A percentile compares a stretch with the other conserved stretches of the same genome.
These are phyloP conservation scores for Drosophila ficusphila DNA, from an alignment of 1,140 invertebrate genomes.

Conservation along the genomic window DNA sequence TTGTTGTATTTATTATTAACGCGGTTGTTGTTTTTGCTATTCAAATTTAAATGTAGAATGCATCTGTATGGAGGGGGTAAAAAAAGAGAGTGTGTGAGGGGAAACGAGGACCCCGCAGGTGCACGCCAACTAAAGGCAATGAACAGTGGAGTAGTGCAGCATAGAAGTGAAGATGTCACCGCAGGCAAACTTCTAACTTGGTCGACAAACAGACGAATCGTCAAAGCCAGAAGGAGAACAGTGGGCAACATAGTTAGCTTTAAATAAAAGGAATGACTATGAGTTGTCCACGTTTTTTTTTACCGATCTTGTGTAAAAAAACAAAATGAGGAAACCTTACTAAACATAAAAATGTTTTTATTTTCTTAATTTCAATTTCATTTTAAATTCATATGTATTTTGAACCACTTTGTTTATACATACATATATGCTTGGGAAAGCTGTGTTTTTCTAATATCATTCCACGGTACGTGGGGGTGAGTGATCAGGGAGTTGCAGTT, in stretches of 20 bases:
- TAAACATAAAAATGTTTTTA: not conserved
- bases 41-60: slow-evolving; percentile 75
- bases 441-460: not conserved
- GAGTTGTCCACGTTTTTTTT: too few relatives aligned
- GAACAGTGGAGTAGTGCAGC: slow-evolving; percentile 67
- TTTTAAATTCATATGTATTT: too few relatives aligned
- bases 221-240: slow-evolving; percentile 5
- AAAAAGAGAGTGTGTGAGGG: slow-evolving; percentile 4
- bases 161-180: slow-evolving; percentile 62
- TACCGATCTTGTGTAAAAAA: too few relatives aligned
- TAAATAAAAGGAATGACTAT: too few relatives aligned
- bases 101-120: slow-evolving; percentile 41
- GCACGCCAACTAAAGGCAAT: slow-evolving; percentile 62
- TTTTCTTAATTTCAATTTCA: too few relatives aligned
- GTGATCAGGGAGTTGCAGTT: not conserved
- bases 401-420: not conserved
- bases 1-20: slow-evolving; percentile 57
- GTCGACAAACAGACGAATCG: slow-evolving; percentile 23
- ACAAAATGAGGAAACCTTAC: too few relatives aligned
- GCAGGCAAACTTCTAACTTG: slow-evolving; percentile 36
- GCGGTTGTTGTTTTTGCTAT: slow-evolving; percentile 55
- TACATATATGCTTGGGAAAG: too few relatives aligned
- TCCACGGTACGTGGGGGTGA: not conserved
- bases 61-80: slow-evolving; percentile 15
- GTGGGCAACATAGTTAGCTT: not conserved